Conservation (phyloP, 2,113 vertebrate species). For the Dromas ardeola region DNA sequence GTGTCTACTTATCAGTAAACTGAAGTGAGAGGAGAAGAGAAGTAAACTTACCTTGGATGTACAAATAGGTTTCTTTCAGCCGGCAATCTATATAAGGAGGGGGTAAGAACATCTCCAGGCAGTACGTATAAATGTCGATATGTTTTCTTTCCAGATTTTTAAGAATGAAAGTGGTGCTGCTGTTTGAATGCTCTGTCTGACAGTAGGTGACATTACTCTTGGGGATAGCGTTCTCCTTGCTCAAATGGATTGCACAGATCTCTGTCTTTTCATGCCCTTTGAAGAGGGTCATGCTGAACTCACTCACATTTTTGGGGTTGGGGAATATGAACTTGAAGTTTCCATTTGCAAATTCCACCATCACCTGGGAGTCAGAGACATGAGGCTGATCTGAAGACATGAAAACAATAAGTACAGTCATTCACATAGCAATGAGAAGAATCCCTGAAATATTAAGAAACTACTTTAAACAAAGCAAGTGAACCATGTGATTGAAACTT, state of each 20-base stretch:
- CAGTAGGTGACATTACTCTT: slow-evolving; percentile 51
- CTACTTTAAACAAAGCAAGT: neutral
- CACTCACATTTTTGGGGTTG: slow-evolving; percentile 34
- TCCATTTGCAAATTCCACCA: slow-evolving; percentile 61
- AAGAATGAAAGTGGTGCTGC: slow-evolving; percentile 69
- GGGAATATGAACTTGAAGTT: slow-evolving; percentile 70
- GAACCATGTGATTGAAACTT: neutral
- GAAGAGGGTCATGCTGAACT: slow-evolving; percentile 75
- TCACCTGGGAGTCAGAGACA: neutral
- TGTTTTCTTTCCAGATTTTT: slow-evolving; percentile 67
- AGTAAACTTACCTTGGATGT: slow-evolving; percentile 74
- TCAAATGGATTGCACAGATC: slow-evolving; percentile 67
- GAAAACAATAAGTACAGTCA: slow-evolving; percentile 3
- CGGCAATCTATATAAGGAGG: slow-evolving; percentile 62
- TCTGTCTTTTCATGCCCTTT: slow-evolving; percentile 42
- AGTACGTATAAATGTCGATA: slow-evolving; percentile 65
- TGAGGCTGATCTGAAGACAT: slow-evolving; percentile 59
- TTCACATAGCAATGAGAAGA: neutral
- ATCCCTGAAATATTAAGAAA: neutral
- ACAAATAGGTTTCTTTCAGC: slow-evolving; percentile 66
- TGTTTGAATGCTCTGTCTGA: slow-evolving; percentile 23
- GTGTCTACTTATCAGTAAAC: neutral
- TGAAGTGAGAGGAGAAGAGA: neutral
- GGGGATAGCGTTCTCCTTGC: neutral
- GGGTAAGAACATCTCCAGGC: slow-evolving; percentile 66